A percentile compares a stretch with the other conserved stretches of the same genome.
phyloP scores from a whole-genome alignment of 1,140 invertebrate genomes.

The Formica selysi region DNA sequence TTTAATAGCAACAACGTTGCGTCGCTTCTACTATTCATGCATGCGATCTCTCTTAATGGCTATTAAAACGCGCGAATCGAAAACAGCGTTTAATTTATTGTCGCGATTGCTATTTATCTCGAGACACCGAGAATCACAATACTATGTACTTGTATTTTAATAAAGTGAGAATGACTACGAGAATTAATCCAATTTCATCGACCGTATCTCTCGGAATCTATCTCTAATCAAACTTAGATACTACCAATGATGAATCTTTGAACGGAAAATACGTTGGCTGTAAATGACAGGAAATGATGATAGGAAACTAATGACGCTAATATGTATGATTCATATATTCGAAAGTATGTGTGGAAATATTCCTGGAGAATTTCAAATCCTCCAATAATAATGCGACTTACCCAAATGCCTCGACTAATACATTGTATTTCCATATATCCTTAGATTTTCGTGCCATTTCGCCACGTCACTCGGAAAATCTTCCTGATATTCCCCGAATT shows the following conservation, averaged over 20 bases:
- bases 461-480: not conserved
- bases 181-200: conserved; percentile 13
- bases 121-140: conserved; percentile 10
- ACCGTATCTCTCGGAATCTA: not conserved
- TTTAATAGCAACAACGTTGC: not conserved
- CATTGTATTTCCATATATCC: conserved; percentile 40
- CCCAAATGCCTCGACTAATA: conserved; percentile 20
- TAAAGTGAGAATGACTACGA: not conserved
- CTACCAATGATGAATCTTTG: not conserved
- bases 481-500: not conserved
- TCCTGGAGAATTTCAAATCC: not conserved
- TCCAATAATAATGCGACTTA: conserved; percentile 8
- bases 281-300: not conserved
- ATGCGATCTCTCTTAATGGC: conserved; percentile 9
- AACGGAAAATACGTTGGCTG: not conserved
- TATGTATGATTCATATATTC: not conserved
- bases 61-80: conserved; percentile 31
- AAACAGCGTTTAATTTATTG: conserved; percentile 11
- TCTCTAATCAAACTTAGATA: not conserved
- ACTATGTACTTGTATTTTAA: conserved; percentile 17
- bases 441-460: not conserved
- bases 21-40: not conserved
- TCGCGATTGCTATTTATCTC: conserved; percentile 2
- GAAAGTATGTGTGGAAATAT: not conserved
- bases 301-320: conserved; percentile 6